phyloP scores from a whole-genome alignment of 2,888 invertebrate species.

The Nymphalis c-album region DNA sequence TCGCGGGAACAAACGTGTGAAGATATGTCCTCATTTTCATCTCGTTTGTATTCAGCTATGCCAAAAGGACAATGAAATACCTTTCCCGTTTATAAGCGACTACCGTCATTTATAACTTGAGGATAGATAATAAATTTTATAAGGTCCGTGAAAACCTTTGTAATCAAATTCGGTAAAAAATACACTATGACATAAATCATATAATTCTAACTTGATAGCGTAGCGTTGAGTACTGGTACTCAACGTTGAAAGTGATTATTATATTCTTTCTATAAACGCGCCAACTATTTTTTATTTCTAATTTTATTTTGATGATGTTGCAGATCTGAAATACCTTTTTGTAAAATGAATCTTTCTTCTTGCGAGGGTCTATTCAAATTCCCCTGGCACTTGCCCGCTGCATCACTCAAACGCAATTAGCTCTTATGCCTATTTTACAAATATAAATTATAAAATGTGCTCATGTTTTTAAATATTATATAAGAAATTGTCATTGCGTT shows the following conservation, averaged over 20 bases:
- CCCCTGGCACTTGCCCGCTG: constrained; percentile 33
- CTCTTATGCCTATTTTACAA: constrained; percentile 29
- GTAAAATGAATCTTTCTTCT: constrained; percentile 32
- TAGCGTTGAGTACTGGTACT: too few species aligned
- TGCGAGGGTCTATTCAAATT: constrained; percentile 33
- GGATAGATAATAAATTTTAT: constrained; percentile 8
- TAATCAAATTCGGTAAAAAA: neutral
- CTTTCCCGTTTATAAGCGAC: constrained; percentile 22
- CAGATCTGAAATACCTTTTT: constrained; percentile 28
- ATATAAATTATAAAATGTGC: constrained; percentile 13
- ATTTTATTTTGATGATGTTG: constrained; percentile 22
- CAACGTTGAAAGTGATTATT: neutral
- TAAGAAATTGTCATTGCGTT: neutral
- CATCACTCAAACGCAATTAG: constrained; percentile 38
- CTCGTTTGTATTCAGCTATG: constrained; percentile 54
- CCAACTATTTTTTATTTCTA: neutral
- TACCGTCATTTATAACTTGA: constrained; percentile 18
- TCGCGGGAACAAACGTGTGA: constrained; percentile 66
- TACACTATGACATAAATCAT: neutral
- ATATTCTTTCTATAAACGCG: neutral
- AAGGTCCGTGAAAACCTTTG: neutral
- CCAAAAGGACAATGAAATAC: constrained; percentile 37
- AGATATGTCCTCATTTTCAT: constrained; percentile 68
- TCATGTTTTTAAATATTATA: neutral
- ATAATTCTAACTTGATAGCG: neutral